Base-by-base conservation (phyloP, 1,140 invertebrate species). In the Fragariocoptes setiger region DNA sequence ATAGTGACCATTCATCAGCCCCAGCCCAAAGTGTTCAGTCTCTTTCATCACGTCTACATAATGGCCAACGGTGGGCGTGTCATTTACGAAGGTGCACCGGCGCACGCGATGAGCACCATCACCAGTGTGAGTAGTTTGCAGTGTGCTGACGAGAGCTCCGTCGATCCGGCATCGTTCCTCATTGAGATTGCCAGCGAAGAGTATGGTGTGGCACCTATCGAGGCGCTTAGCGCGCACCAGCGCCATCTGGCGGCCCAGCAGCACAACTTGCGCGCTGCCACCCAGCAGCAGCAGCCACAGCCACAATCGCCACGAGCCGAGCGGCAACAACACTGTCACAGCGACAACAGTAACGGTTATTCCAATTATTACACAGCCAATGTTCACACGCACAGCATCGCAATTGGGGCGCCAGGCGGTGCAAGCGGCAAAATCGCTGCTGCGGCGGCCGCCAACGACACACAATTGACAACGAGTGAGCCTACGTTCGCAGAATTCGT, bases 151-250 rank as follows among this genome's bases (percentile, higher is more conserved):
- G 25, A 8, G 25, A n/a, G 25, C n/a, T 90, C 88, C 54, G 80
- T 90, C 60, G 92, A 92, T 59, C 83, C 83, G 36, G 80, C 83
- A 42, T 82, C 90, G 67, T 88, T 83, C 42, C 17, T 46, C 15
- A 41, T 46, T 8, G 44, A 47, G 17, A 38, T 47, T 15, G 44
- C 46, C 8, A 48, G 21, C 16, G 46, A 40, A 20, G 46, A 47
- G 21, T 44, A 38, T 35, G 41, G 44, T 15, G 8, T 13, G 18
- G 44, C 42, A 2, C 14, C 12, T 1, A 45, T 42, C 2, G 41
- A 35, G 13, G 38, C 42, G 15, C 31, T 47, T 12, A 4, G 36
- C 3, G 19, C 21, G 8, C 35, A 45, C 13, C 40, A 46, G n/a
- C 25, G 25, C 8, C 8, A 31, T 8, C 8, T 31, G n/a, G 25